These are phyloP conservation scores for Microdon myrmicae DNA, from an alignment of 2,888 invertebrate genomes.

Conservation along the genomic window DNA sequence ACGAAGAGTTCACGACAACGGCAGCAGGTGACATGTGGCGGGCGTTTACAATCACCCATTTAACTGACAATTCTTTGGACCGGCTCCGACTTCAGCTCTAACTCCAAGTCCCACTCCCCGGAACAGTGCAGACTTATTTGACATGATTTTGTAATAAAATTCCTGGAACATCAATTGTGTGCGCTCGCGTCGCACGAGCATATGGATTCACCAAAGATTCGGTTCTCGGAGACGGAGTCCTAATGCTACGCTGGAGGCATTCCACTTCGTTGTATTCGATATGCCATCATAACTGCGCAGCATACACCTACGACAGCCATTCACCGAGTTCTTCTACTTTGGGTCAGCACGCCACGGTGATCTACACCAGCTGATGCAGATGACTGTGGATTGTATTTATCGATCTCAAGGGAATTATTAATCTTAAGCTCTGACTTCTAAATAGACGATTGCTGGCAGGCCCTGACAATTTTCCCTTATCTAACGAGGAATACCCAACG, in stretches of 20 bases:
- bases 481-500: conserved; percentile 48
- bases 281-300: conserved; percentile 33
- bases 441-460: conserved; percentile 44
- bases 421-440: conserved; percentile 27
- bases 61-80: conserved; percentile 35
- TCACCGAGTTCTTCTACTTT: conserved; percentile 23
- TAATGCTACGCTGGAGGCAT: conserved; percentile 21
- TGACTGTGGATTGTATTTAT: conserved; percentile 23
- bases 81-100: too few species aligned
- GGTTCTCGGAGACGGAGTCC: too few species aligned
- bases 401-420: conserved; percentile 38
- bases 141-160: conserved; percentile 53
- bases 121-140: conserved; percentile 30
- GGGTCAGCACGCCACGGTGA: background rate
- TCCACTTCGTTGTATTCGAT: conserved; percentile 14
- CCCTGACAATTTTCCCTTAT: conserved; percentile 41
- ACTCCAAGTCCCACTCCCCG: background rate
- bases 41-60: conserved; percentile 43
- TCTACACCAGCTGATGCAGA: background rate
- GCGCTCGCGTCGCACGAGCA: conserved; percentile 19
- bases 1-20: conserved; percentile 36
- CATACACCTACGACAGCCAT: conserved; percentile 43
- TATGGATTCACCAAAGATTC: conserved; percentile 20
- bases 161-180: conserved; percentile 49
- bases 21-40: conserved; percentile 50